Percentiles rank a stretch among this genome's conserved stretches.
Evolutionary conservation across 2,888 invertebrate genomes (phyloP).

Genomic region (Podotricha telesiphe): DNA sequence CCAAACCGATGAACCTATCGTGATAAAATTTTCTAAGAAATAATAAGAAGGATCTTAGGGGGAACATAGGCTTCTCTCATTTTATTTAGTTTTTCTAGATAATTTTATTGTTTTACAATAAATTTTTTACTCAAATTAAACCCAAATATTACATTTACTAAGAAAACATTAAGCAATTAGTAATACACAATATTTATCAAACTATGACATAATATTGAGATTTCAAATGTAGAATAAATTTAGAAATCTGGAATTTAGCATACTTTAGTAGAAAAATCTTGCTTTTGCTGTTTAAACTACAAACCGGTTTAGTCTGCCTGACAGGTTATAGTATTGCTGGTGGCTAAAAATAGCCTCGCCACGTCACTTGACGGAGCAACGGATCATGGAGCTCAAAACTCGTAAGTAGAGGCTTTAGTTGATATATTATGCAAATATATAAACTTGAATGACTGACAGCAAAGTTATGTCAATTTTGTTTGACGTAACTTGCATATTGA

Average conservation of each 20-base stretch:
- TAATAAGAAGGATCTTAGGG: too few species aligned
- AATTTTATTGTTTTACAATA: too few species aligned
- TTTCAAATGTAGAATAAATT: background rate
- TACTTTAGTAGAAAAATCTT: constrained; percentile 20
- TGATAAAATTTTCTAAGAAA: too few species aligned
- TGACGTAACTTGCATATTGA: background rate
- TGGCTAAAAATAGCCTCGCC: constrained; percentile 43
- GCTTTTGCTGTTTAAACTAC: constrained; percentile 33
- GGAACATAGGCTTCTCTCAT: too few species aligned
- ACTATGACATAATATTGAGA: background rate
- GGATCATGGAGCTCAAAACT: constrained; percentile 30
- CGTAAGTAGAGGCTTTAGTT: constrained; percentile 4
- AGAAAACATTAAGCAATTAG: background rate
- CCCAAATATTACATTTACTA: background rate
- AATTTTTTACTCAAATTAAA: too few species aligned
- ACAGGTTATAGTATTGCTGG: constrained; percentile 38
- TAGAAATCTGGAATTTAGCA: constrained; percentile 8
- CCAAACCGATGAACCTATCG: too few species aligned
- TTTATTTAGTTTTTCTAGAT: too few species aligned
- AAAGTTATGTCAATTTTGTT: background rate
- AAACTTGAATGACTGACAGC: background rate
- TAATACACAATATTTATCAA: background rate
- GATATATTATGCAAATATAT: background rate
- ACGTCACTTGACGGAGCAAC: constrained; percentile 37
- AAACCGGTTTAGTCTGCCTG: constrained; percentile 41